phyloP scores from a whole-genome alignment of 1,140 invertebrate species.

The Ceratitis capitata region DNA sequence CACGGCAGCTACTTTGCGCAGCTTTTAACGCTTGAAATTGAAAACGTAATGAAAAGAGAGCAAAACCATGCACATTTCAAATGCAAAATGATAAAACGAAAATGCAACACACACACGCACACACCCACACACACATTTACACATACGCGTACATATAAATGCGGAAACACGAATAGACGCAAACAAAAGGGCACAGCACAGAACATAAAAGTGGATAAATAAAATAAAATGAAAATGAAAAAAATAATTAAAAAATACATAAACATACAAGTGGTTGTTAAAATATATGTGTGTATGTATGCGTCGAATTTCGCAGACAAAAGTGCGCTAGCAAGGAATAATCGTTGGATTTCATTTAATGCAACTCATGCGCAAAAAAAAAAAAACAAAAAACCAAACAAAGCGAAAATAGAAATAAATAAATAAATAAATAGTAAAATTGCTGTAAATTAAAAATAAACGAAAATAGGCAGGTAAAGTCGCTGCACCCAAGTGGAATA shows the following conservation, averaged over 20 bases:
- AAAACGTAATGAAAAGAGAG: constrained; percentile 28
- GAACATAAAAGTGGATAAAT: neutral
- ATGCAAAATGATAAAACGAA: neutral
- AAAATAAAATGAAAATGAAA: neutral
- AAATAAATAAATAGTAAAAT: neutral
- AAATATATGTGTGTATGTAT: too few relatives aligned
- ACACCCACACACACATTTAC: neutral
- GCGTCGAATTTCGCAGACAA: too few relatives aligned
- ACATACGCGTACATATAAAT: neutral
- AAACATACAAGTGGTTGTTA: neutral
- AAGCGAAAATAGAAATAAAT: neutral
- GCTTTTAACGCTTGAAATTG: constrained; percentile 27
- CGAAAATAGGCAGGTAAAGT: neutral
- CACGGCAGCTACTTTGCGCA: neutral
- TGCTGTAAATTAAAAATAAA: neutral
- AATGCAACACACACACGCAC: neutral
- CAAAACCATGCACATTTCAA: constrained; percentile 29
- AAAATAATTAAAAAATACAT: neutral
- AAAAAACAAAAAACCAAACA: neutral
- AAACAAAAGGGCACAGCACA: neutral
- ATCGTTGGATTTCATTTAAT: neutral
- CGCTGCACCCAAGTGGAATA: constrained; percentile 25
- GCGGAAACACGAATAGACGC: neutral
- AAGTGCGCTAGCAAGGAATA: neutral
- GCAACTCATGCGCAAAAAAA: neutral